Evolutionary conservation across 2,797 vertebrate species (phyloP).

Genomic region (Characodon lateralis): DNA sequence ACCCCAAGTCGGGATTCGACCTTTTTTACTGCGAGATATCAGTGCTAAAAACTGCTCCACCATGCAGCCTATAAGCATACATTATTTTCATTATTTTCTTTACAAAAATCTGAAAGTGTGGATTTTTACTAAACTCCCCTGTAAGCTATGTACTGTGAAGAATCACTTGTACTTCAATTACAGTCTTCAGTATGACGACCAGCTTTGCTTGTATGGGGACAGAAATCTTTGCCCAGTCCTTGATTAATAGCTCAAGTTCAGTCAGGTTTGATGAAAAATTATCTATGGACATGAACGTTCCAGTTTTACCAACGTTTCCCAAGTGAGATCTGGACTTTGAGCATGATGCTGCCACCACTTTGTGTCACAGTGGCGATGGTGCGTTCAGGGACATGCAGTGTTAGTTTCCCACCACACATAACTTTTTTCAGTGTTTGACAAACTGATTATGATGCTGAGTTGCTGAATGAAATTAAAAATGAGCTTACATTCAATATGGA

Average conservation of each 20-base stretch:
- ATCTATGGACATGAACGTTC: neutral
- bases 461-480: conserved; percentile 33
- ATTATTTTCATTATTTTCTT: neutral
- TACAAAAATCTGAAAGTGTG: neutral
- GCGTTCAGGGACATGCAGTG: neutral
- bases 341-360: neutral
- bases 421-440: conserved; percentile 23
- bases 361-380: no score
- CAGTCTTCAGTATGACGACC: neutral
- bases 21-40: neutral
- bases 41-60: neutral
- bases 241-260: neutral
- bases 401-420: neutral
- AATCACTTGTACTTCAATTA: no score
- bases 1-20: neutral
- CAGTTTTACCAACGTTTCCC: neutral
- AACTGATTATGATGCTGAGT: conserved; percentile 41
- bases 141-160: neutral
- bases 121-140: neutral
- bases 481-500: conserved; percentile 31
- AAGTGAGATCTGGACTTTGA: neutral
- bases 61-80: neutral
- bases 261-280: neutral
- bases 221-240: neutral
- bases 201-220: neutral